A percentile compares a stretch with the other conserved stretches of the same genome.
Evolutionary conservation across 2,797 vertebrate genomes (phyloP).

Genomic region (Gymnothorax javanicus): DNA sequence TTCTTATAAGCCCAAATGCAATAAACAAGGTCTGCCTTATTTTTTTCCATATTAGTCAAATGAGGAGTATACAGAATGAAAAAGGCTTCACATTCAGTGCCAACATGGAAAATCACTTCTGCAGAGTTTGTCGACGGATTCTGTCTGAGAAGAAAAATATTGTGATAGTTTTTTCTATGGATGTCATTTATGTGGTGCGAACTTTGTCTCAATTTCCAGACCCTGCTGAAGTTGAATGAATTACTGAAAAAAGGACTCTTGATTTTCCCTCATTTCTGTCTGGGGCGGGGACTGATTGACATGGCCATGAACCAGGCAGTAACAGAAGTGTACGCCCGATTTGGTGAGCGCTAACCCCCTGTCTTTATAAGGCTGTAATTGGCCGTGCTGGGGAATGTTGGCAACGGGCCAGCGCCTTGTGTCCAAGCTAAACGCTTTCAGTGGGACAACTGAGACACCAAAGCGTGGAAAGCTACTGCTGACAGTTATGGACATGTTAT

Average conservation of each 20-base stretch:
- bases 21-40: neutral
- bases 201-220: conserved; percentile 64
- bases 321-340: conserved; percentile 88
- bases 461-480: neutral
- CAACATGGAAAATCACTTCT: neutral
- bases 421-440: neutral
- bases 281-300: conserved; percentile 94
- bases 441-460: neutral
- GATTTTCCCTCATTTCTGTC: conserved; percentile 94
- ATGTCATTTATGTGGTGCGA: neutral
- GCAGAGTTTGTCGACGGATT: neutral
- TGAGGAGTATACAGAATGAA: neutral
- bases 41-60: neutral
- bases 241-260: conserved; percentile 84
- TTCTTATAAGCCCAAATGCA: neutral
- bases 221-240: conserved; percentile 83
- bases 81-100: neutral
- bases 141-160: neutral
- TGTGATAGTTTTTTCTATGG: neutral
- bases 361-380: neutral
- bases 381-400: neutral
- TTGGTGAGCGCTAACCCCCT: conserved; percentile 74
- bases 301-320: conserved; percentile 96
- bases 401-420: neutral
- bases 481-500: conserved; percentile 13